Evolutionary conservation across 2,113 vertebrate species (phyloP), one percentile per base, ranked within the genome.

Genomic region (Hucho hucho): DNA sequence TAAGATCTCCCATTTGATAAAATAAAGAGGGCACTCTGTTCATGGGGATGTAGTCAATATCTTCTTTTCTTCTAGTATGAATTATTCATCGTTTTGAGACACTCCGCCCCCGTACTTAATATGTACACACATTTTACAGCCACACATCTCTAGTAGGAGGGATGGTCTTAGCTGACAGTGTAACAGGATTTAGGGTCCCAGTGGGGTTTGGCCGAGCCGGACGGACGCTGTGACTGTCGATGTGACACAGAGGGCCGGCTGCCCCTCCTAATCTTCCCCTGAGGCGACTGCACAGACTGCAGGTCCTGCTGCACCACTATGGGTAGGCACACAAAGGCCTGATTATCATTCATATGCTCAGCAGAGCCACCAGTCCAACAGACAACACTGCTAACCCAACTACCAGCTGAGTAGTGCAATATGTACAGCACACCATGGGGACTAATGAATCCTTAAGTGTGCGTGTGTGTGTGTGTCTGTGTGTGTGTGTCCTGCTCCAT

Each of bases 1-100:
- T 85, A 89, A 90, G 87, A 92, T 92, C 90, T 90, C 88, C 87
- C 91, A 88, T 88, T 87, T 88, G 87, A 90, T 87, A 88, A 92
- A 88, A 93, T 86, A 92, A 93, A 92, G 87, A 91, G 90, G 87
- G 86, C 87, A 87, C 89, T 90, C 88, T 92, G 92, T 93, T 93
- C 92, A 93, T 93, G 90, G 91, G 91, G 90, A 92, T 93, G 91
- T 92, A 92, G 92, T 93, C 92, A 93, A 93, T 93, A 92, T 91
- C 91, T 93, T 89, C 89, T 92, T 91, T 93, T 91, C 89, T 90
- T 90, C 9, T 43, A 72, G 85, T 87, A 92, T 93, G 92, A 93
- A 93, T 93, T 87, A 93, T 93, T 93, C 92, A 93, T 93, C 86
- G 87, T 92, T 90, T 53, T 86, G 88, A 91, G 90, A 93, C 89